Conservation (phyloP, 2,113 vertebrate genomes). For the Halcyon malimbica region DNA sequence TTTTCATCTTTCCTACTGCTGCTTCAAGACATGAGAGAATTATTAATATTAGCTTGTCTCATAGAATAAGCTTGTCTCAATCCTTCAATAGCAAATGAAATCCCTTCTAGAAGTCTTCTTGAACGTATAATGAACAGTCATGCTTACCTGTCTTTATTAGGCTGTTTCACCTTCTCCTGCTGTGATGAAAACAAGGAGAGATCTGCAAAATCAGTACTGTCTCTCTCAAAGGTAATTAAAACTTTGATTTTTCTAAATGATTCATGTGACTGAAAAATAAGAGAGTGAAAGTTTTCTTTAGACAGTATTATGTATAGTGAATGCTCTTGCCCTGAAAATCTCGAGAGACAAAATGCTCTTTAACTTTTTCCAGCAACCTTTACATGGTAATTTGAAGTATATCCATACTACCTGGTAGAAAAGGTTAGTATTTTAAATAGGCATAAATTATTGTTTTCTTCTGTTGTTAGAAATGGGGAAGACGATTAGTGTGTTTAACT, state of each 20-base stretch:
- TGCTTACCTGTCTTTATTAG: neutral
- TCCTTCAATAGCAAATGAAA: neutral
- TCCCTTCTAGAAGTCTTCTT: neutral
- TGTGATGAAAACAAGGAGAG: neutral
- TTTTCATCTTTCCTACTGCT: neutral
- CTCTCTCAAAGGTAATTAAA: conserved; percentile 1
- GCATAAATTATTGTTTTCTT: neutral
- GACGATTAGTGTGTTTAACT: neutral
- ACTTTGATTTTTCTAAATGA: neutral
- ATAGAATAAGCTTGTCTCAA: neutral
- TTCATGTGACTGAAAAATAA: neutral
- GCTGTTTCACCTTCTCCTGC: neutral
- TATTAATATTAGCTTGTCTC: neutral
- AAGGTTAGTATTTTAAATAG: neutral
- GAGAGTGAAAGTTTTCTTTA: neutral
- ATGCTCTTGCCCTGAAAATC: neutral
- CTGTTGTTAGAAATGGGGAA: neutral
- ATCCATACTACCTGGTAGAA: neutral
- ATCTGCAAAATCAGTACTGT: neutral
- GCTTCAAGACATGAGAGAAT: neutral
- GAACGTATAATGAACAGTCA: neutral
- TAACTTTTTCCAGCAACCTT: neutral
- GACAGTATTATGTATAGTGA: neutral
- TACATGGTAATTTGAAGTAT: neutral
- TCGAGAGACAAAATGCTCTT: neutral